Evolutionary conservation across 2,888 invertebrate species (phyloP), one percentile per base, ranked within the genome.

Genomic region (Cosmia trapezina): DNA sequence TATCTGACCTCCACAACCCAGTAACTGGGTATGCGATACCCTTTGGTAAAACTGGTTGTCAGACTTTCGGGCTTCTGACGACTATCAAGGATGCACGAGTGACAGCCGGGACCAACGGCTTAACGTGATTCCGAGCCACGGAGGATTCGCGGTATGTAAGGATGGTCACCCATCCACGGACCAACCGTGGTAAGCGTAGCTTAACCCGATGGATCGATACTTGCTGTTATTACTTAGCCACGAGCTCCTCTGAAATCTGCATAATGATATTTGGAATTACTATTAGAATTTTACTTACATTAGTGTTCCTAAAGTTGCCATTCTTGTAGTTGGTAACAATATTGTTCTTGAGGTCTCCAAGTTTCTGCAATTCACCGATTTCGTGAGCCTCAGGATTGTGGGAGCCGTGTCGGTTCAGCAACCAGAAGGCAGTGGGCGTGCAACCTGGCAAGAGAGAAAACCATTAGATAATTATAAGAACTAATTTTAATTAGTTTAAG

Each of bases 341-440:
- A 85, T 97, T 97, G 70, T 97, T 96, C 76, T 97, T 96, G 2
- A 98, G 93, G 70, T 96, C 95, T 0, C 93, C 93, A 28, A 98
- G 93, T 33, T 96, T 93, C 61, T 96, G 93, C 53, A 98, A 94
- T 11, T 94, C 93, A 4, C 90, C 83, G 12, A 98, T 97, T 70
- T 97, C 97, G 1, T 92, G 90, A 0, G 93, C 91, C 22, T 96
- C 96, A 0, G 98, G 98, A 83, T 97, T 96, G 82, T 97, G 96
- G 0, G 98, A 97, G 11, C 98, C 98, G 85, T 98, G 97, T 6
- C 98, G 96, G 81, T 96, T 96, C 62, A 98, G 90, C 87, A 97
- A 95, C 98, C 98, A 98, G 74, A 98, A 96, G 83, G 98, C 98
- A 2, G 96, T 93, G 0, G 98, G 97, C 74, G 96, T 94, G 87